phyloP scores from a whole-genome alignment of 23 tunicate genomes.

The Trididemnum nubilum region DNA sequence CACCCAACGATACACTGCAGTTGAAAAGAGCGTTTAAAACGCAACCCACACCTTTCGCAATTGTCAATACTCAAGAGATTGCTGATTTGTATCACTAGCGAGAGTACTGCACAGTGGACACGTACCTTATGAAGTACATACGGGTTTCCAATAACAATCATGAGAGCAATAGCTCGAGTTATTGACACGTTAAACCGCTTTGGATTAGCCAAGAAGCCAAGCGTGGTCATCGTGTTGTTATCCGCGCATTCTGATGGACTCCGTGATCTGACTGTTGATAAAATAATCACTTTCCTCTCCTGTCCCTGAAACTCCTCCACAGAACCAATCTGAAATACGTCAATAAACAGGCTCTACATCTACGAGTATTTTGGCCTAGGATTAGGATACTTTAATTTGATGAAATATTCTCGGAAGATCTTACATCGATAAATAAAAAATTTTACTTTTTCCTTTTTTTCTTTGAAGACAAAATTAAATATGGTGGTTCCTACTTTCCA shows the following conservation, averaged over 20 bases:
- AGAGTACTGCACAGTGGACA: too few relatives aligned
- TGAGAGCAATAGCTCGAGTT: conserved; percentile 70
- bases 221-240: conserved; percentile 10
- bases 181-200: conserved; percentile 86
- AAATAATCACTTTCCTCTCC: conserved; percentile 62
- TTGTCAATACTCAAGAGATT: too few relatives aligned
- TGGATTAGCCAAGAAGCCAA: conserved; percentile 71
- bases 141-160: conserved; percentile 87
- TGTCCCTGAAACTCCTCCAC: conserved; percentile 96
- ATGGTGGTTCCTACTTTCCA: too few relatives aligned
- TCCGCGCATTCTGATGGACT: not conserved
- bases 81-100: too few relatives aligned
- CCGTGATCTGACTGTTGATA: conserved; percentile 72
- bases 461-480: too few relatives aligned
- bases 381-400: too few relatives aligned
- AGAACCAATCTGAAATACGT: conserved; percentile 56
- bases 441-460: not conserved
- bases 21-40: too few relatives aligned
- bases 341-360: not conserved
- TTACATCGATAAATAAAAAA: not conserved
- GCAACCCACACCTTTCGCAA: too few relatives aligned
- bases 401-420: not conserved
- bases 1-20: too few relatives aligned
- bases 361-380: not conserved
- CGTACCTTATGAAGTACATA: conserved; percentile 46